These are phyloP conservation scores for Pipistrellus kuhlii DNA, from an alignment of 2,797 vertebrate genomes.

Conservation along the genomic window DNA sequence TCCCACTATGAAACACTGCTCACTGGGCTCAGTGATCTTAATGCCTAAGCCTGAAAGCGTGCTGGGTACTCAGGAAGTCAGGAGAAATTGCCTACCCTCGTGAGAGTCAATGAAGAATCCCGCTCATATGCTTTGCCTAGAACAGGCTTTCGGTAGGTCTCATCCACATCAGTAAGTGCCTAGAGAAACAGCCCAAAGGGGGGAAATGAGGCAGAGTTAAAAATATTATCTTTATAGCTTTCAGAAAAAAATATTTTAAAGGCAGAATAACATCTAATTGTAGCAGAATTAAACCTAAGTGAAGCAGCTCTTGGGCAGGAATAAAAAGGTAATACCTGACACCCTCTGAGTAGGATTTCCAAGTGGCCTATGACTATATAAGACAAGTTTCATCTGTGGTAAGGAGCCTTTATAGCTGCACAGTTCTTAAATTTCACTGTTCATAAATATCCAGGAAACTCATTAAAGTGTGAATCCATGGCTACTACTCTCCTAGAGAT, in stretches of 20 bases:
- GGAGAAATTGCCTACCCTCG: conserved; percentile 89
- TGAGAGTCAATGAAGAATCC: conserved; percentile 94
- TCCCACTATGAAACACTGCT: background rate
- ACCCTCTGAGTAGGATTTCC: background rate
- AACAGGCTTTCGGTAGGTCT: conserved; percentile 96
- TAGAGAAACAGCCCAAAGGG: conserved; percentile 79
- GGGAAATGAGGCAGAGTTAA: conserved; percentile 37
- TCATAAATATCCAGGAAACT: background rate
- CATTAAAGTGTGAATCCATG: conserved; percentile 28
- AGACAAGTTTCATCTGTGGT: background rate
- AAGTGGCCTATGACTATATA: background rate
- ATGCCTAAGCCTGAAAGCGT: background rate
- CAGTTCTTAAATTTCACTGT: background rate
- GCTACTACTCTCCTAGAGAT: background rate
- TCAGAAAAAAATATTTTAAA: background rate
- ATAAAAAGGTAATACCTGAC: background rate
- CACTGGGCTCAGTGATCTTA: background rate
- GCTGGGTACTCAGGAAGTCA: background rate
- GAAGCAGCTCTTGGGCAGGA: background rate
- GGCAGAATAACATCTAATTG: conserved; percentile 4
- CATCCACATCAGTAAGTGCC: conserved; percentile 99
- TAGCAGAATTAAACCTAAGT: background rate
- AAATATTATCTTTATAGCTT: conserved; percentile 22
- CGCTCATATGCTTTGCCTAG: conserved; percentile 94
- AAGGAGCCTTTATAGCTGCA: background rate